Conservation (phyloP, 2,888 invertebrate genomes). For the Chromoteleia sp. region DNA sequence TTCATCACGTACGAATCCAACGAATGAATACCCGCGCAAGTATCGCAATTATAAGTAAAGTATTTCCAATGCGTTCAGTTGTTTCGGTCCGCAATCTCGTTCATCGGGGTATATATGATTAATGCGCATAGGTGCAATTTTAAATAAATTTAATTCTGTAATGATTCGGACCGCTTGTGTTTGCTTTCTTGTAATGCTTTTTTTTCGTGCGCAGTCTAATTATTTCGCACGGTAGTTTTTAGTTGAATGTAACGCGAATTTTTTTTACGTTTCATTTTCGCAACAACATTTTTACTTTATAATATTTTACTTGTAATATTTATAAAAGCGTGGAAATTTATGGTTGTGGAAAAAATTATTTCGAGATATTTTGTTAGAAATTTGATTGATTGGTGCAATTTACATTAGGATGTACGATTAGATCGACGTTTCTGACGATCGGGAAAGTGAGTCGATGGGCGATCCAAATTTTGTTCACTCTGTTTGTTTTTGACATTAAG, state of each 20-base stretch:
- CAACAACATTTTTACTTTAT: not conserved
- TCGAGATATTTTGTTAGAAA: not conserved
- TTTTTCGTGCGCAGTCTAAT: conserved; percentile 2
- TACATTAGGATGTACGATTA: not conserved
- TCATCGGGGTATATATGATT: not conserved
- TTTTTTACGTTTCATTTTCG: not conserved
- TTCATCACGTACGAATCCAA: not conserved
- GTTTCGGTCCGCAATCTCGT: not conserved
- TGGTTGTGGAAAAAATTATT: not conserved
- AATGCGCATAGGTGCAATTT: conserved; percentile 1
- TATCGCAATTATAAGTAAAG: conserved; percentile 13
- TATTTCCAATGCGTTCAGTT: not conserved
- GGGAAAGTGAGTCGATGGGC: not conserved
- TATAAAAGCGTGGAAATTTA: too few relatives aligned
- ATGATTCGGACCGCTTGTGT: not conserved
- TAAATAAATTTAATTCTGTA: not conserved
- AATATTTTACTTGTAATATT: not conserved
- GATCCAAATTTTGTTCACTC: not conserved
- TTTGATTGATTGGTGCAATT: not conserved
- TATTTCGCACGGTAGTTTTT: conserved; percentile 2
- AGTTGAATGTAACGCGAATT: not conserved
- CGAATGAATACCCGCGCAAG: not conserved
- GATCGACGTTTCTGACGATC: not conserved
- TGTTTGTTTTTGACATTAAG: too few relatives aligned
- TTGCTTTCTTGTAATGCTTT: not conserved